Evolutionary conservation across 2,888 invertebrate genomes (phyloP).

Genomic region (Alcis repandata): DNA sequence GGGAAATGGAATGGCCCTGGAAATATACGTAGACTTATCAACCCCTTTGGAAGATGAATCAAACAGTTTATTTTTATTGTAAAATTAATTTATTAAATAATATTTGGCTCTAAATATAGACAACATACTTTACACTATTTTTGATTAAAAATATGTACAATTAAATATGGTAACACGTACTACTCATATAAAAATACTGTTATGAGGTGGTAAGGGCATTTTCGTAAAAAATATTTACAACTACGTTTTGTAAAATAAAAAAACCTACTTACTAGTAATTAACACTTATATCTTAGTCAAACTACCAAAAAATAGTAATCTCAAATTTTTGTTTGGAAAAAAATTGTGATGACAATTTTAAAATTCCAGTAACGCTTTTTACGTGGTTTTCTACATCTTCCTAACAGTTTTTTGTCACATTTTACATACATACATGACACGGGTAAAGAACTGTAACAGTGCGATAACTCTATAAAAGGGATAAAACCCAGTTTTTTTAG

Average conservation of each 20-base stretch:
- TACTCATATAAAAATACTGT: slow-evolving; percentile 15
- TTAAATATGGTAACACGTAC: slow-evolving; percentile 16
- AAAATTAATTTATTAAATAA: slow-evolving; percentile 31
- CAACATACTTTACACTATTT: background rate
- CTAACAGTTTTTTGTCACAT: too few species aligned
- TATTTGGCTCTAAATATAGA: slow-evolving; percentile 26
- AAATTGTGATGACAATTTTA: too few species aligned
- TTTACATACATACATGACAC: too few species aligned
- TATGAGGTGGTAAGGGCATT: background rate
- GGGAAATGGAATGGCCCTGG: slow-evolving; percentile 93
- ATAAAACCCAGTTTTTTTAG: too few species aligned
- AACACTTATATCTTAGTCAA: background rate
- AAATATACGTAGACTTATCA: slow-evolving; percentile 82
- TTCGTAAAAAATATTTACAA: background rate
- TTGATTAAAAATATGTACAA: slow-evolving; percentile 10
- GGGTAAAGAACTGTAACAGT: too few species aligned
- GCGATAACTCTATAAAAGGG: too few species aligned
- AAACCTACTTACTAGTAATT: background rate
- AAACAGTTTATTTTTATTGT: background rate
- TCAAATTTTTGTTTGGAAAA: background rate
- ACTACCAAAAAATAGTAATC: slow-evolving; percentile 2
- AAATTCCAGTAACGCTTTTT: too few species aligned
- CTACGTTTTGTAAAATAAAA: background rate
- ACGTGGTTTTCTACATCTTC: too few species aligned
- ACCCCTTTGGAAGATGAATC: slow-evolving; percentile 39